Conservation (phyloP, 2,888 invertebrate genomes). For the Meghimatium bilineatum region DNA sequence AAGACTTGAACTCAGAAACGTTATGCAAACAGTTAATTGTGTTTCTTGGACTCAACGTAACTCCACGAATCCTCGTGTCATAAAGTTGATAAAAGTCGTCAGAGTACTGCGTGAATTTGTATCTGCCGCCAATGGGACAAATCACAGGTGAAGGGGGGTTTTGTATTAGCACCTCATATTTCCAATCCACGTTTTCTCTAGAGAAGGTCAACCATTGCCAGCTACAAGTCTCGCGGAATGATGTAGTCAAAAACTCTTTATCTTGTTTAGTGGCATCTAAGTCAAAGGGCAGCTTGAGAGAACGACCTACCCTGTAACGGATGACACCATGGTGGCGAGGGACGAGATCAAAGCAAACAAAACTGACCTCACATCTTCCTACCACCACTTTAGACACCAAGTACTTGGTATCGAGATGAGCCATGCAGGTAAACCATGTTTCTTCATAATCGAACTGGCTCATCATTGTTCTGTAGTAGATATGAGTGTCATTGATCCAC, state of each 20-base stretch:
- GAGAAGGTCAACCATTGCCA: slow-evolving; percentile 77
- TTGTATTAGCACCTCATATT: slow-evolving; percentile 75
- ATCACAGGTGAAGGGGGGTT: slow-evolving; percentile 88
- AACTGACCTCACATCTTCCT: slow-evolving; percentile 97
- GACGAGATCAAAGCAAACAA: slow-evolving; percentile 96
- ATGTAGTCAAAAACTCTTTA: slow-evolving; percentile 65
- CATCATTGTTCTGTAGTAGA: slow-evolving; percentile 95
- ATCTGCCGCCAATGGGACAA: slow-evolving; percentile 97
- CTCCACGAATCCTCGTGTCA: slow-evolving; percentile 94
- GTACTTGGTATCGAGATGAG: slow-evolving; percentile 90
- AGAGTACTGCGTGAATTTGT: slow-evolving; percentile 90
- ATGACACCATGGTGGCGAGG: slow-evolving; percentile 97
- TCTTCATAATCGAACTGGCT: slow-evolving; percentile 84
- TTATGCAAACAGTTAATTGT: slow-evolving; percentile 93
- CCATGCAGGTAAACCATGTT: slow-evolving; percentile 95
- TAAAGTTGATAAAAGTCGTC: slow-evolving; percentile 79
- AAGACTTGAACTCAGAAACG: slow-evolving; percentile 96
- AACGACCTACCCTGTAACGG: slow-evolving; percentile 82
- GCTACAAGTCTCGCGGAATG: slow-evolving; percentile 76
- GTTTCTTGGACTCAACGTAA: slow-evolving; percentile 94
- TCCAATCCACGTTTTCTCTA: slow-evolving; percentile 76
- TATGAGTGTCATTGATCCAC: slow-evolving; percentile 93
- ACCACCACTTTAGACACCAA: slow-evolving; percentile 98
- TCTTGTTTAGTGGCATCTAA: slow-evolving; percentile 55
- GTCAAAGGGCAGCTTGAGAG: slow-evolving; percentile 24